These are phyloP conservation scores for Lepidurus arcticus DNA, from an alignment of 1,140 invertebrate genomes.

Conservation along the genomic window DNA sequence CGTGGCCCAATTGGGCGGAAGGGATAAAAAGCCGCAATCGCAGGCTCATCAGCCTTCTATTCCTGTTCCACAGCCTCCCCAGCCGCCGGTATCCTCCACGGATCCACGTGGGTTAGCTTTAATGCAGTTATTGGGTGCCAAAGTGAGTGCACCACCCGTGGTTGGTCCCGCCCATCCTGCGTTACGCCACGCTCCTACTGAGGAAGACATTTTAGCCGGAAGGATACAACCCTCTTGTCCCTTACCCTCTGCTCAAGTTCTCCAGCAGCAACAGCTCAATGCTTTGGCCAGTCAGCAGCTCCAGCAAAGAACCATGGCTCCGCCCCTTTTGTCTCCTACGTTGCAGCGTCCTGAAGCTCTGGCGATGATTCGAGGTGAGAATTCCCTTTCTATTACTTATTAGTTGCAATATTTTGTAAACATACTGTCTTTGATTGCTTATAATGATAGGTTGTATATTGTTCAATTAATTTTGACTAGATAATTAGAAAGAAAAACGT, in stretches of 20 bases:
- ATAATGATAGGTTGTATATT: no score
- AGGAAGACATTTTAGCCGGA: background rate
- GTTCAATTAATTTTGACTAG: no score
- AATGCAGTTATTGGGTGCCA: constrained; percentile 1
- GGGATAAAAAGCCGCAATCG: background rate
- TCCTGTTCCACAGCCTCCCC: background rate
- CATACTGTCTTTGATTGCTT: no score
- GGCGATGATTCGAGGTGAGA: constrained; percentile 60
- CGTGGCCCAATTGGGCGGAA: background rate
- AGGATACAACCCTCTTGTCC: background rate
- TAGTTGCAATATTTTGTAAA: background rate
- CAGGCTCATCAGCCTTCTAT: background rate
- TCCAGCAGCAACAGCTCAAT: background rate
- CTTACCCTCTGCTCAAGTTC: background rate
- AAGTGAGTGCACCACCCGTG: background rate
- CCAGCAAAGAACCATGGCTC: background rate
- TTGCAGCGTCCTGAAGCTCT: constrained; percentile 64
- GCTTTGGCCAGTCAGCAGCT: background rate
- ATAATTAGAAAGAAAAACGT: no score
- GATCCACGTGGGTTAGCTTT: background rate
- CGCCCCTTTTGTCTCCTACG: background rate
- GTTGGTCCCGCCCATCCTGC: background rate
- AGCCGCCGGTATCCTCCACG: background rate
- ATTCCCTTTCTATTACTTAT: background rate
- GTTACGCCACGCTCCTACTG: background rate